A percentile compares a stretch with the other conserved stretches of the same genome.
Evolutionary conservation across 2,797 vertebrate genomes (phyloP).

Genomic region (Gobio occitaniae): DNA sequence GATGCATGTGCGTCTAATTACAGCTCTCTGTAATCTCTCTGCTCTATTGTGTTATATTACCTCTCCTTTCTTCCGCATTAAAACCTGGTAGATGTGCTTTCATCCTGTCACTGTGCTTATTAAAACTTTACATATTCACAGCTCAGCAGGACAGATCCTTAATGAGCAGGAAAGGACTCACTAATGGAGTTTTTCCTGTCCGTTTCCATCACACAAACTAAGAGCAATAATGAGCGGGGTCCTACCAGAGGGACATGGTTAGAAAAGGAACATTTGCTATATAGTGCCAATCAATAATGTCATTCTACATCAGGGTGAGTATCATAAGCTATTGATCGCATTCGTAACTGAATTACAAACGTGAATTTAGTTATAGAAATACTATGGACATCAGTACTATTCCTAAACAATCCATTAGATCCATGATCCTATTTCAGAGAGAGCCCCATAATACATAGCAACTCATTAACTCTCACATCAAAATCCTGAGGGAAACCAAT

Average conservation of each 20-base stretch:
- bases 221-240: constrained; percentile 66
- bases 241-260: constrained; percentile 52
- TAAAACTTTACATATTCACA: constrained; percentile 81
- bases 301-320: background rate
- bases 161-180: constrained; percentile 76
- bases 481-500: constrained; percentile 30
- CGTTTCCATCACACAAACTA: constrained; percentile 73
- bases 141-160: constrained; percentile 72
- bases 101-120: constrained; percentile 75
- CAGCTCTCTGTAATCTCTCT: constrained; percentile 58
- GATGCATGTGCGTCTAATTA: constrained; percentile 69
- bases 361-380: constrained; percentile 8
- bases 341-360: constrained; percentile 14
- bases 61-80: constrained; percentile 70
- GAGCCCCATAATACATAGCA: background rate
- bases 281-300: constrained; percentile 51
- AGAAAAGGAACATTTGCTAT: constrained; percentile 43
- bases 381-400: background rate
- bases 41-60: constrained; percentile 70
- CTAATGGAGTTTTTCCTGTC: constrained; percentile 66
- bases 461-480: background rate
- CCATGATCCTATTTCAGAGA: constrained; percentile 13
- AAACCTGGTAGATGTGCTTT: constrained; percentile 72
- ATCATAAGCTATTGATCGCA: constrained; percentile 28
- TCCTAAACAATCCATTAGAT: constrained; percentile 16